phyloP scores from a whole-genome alignment of 2,888 invertebrate species.

The Buathra laborator region DNA sequence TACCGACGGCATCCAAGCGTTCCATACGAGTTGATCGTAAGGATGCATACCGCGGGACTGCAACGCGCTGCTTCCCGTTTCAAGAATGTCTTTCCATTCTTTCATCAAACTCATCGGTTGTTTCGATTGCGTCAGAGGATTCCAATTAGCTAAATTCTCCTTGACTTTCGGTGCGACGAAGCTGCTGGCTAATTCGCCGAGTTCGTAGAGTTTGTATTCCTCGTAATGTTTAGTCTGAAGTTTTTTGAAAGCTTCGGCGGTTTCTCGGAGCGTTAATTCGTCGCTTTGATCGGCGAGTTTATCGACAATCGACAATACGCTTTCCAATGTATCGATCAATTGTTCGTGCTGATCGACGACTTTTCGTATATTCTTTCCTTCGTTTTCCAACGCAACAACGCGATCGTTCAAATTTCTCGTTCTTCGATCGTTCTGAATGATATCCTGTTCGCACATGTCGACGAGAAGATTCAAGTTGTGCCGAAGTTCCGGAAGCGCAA shows the following conservation, averaged over 20 bases:
- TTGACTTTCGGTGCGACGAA: slow-evolving; percentile 94
- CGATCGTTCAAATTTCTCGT: slow-evolving; percentile 92
- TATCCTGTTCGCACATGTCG: slow-evolving; percentile 98
- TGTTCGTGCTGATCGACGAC: slow-evolving; percentile 90
- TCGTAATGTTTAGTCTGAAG: slow-evolving; percentile 88
- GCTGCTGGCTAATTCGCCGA: slow-evolving; percentile 93
- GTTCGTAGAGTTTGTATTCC: slow-evolving; percentile 94
- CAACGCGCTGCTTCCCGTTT: slow-evolving; percentile 79
- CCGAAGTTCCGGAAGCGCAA: slow-evolving; percentile 94
- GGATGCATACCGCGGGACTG: slow-evolving; percentile 87
- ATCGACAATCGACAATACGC: slow-evolving; percentile 90
- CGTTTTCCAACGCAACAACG: slow-evolving; percentile 92
- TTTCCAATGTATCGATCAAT: slow-evolving; percentile 90
- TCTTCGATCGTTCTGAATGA: slow-evolving; percentile 93
- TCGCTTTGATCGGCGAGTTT: slow-evolving; percentile 86
- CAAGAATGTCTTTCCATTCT: slow-evolving; percentile 90
- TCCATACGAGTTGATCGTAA: slow-evolving; percentile 95
- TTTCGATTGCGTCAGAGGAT: slow-evolving; percentile 90
- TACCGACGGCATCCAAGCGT: slow-evolving; percentile 95
- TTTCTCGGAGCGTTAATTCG: slow-evolving; percentile 87
- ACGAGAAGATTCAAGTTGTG: slow-evolving; percentile 97
- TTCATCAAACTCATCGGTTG: slow-evolving; percentile 89
- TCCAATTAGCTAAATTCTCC: slow-evolving; percentile 91
- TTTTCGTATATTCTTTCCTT: slow-evolving; percentile 90
- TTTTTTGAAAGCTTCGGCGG: slow-evolving; percentile 87